Evolutionary conservation across 23 tunicate genomes (phyloP).

Genomic region (Halocynthia aurantium): DNA sequence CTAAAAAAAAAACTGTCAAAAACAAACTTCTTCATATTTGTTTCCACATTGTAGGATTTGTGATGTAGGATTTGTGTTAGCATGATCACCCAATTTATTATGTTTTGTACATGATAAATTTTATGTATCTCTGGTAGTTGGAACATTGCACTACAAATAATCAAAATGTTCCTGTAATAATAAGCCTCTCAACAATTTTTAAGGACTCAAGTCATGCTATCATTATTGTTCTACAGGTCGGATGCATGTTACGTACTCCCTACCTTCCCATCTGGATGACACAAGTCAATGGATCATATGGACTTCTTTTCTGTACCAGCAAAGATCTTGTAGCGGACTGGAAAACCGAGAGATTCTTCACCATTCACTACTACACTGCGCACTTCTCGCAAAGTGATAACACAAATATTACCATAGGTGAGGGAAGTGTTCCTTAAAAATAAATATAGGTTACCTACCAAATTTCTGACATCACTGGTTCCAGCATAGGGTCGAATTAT

Average conservation of each 20-base stretch:
- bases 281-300: conserved; percentile 77
- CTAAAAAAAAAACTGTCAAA: too few relatives aligned
- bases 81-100: too few relatives aligned
- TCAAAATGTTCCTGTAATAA: not conserved
- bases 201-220: not conserved
- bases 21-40: too few relatives aligned
- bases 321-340: conserved; percentile 79
- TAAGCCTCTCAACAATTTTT: not conserved
- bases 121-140: not conserved
- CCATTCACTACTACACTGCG: conserved; percentile 69
- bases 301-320: conserved; percentile 63
- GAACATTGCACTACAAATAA: too few relatives aligned
- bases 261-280: conserved; percentile 76
- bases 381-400: conserved; percentile 58
- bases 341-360: conserved; percentile 75
- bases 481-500: too few relatives aligned
- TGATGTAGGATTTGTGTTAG: too few relatives aligned
- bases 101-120: not conserved
- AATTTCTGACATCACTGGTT: too few relatives aligned
- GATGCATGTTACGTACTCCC: conserved; percentile 86
- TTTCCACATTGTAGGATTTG: too few relatives aligned
- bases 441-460: too few relatives aligned
- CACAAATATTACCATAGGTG: conserved; percentile 56
- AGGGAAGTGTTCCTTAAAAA: not conserved
- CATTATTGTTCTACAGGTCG: conserved; percentile 31